These are phyloP conservation scores for Cheilosia urbana DNA, from an alignment of 2,888 invertebrate species.

Conservation along the genomic window DNA sequence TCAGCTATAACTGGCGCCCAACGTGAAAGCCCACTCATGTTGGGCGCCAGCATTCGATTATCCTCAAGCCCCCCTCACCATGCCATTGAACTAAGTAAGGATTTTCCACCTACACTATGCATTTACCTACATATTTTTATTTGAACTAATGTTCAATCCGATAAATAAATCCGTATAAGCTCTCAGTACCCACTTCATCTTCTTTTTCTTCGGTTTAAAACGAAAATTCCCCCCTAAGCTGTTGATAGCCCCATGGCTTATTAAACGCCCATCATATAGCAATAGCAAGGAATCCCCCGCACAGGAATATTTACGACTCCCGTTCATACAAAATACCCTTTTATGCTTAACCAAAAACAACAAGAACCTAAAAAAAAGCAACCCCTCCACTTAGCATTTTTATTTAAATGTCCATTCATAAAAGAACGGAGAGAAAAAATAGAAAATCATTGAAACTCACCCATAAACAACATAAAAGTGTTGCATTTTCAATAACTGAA, in stretches of 20 bases:
- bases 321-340: slow-evolving; percentile 2
- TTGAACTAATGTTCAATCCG: too few species aligned
- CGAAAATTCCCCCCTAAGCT: neutral
- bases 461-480: slow-evolving; percentile 69
- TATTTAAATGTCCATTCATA: slow-evolving; percentile 65
- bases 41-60: too few species aligned
- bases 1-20: too few species aligned
- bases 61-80: too few species aligned
- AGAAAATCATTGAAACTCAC: slow-evolving; percentile 32
- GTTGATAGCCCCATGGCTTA: slow-evolving; percentile 5
- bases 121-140: too few species aligned
- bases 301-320: slow-evolving; percentile 28
- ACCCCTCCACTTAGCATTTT: slow-evolving; percentile 55
- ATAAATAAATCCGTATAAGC: neutral
- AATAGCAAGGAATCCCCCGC: neutral
- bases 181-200: neutral
- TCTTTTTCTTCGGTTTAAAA: neutral
- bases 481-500: slow-evolving; percentile 73
- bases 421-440: slow-evolving; percentile 24
- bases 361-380: slow-evolving; percentile 7
- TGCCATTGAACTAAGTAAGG: too few species aligned
- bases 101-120: too few species aligned
- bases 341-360: slow-evolving; percentile 17
- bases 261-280: neutral
- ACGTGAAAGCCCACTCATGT: too few species aligned